Evolutionary conservation across 1,140 invertebrate species (phyloP), one percentile per base, ranked within the genome.

Genomic region (Ericerus pela): DNA sequence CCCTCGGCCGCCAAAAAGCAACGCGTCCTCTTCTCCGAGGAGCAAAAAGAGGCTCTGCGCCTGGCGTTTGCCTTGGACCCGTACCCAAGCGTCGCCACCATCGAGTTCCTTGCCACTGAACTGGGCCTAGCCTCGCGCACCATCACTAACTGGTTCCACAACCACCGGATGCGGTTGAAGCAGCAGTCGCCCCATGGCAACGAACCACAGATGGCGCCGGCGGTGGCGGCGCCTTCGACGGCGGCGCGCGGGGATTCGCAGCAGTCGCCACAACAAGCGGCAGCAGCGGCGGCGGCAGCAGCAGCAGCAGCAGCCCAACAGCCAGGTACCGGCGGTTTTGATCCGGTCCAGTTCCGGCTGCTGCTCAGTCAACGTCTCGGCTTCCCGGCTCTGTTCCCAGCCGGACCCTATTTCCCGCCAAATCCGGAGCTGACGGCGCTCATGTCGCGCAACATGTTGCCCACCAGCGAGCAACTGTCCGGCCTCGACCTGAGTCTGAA

Each of bases 81-180:
- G 0, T 97, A 98, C 67, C 96, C 96, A 0, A 94, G 90, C 66
- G 84, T 94, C 59, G 82, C 83, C 5, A 94, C 91, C 22, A 96
- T 97, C 36, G 95, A 98, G 69, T 93, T 93, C 63, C 74, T 99
- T 51, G 91, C 92, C 10, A 77, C 80, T 16, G 91, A 96, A 68
- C 72, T 99, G 6, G 85, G 81, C 12, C 72, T 99, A n/a, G 90
- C 91, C 1, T 85, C 92, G 11, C 77, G 94, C 60, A 98, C 94
- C 33, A 96, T 99, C 58, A 94, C 90, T 16, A 98, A 99, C 69
- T 99, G 95, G 95, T 98, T 98, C 76, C 95, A 98, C 73, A 99
- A 98, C 69, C 93, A 99, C 72, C 80, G 95, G 55, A 99, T 98
- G 90, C 79, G 96, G 53, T 77, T 97, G 65, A 99, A 99, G 70